Base-by-base conservation (phyloP, 2,888 invertebrate genomes). In the Drosophila mulleri region DNA sequence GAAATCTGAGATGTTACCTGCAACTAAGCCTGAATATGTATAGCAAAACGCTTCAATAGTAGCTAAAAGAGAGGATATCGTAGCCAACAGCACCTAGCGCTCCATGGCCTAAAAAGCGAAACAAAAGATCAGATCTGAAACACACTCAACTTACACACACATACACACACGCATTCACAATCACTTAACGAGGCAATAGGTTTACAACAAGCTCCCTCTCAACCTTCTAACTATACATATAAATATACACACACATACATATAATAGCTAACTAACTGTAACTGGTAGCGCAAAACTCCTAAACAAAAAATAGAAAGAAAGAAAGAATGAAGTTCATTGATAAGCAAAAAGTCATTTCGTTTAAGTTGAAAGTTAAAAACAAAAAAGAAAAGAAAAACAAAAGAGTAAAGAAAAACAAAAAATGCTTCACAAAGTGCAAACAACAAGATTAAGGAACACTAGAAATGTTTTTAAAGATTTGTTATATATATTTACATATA, bases 301-400 rank as follows among this genome's bases (percentile, higher is more conserved):
- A 78, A 75, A 66, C 60, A 64, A 61, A 42, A 29, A 8, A 23
- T 16, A 29, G 26, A 29, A 48, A 48, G 47, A 47, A 48, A 48
- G 29, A 48, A 50, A 32, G 29, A 50, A 50, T 50, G 48, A 26
- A 26, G 37, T 63, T 66, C 67, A 71, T 67, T 70, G 67, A 75
- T 77, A 89, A 81, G 88, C 77, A 67, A 89, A 89, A 87, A 85
- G 84, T 89, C 84, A 85, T 85, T 88, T 85, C 78, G 78, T 85
- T 75, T 88, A 83, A 88, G 82, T 85, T 68, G 61, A 73, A 68
- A 67, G 58, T 63, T 59, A 53, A 53, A 53, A 5, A 4, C n/a
- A 52, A 52, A 20, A 11, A 39, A 39, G 2, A 16, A 41, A 58
- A 23, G 1, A 4, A 52, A 52, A 20, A 11, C 7, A 39, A 16